These are phyloP conservation scores for Corvus cornix DNA, from an alignment of 2,113 vertebrate genomes.

Conservation along the genomic window DNA sequence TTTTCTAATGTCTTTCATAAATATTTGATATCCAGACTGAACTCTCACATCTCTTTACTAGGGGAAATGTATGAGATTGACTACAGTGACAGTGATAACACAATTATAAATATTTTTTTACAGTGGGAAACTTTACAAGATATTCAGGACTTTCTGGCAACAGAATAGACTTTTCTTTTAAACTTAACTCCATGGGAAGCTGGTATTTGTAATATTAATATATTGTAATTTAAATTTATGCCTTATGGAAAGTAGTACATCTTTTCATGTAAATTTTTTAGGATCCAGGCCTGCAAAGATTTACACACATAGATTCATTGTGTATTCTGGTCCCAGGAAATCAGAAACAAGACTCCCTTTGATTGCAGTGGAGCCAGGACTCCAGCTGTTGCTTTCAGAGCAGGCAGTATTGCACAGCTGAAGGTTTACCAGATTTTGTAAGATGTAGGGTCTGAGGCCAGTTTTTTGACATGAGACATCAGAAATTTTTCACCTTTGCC, in stretches of 20 bases:
- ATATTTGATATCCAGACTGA: neutral
- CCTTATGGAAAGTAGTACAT: neutral
- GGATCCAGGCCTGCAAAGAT: neutral
- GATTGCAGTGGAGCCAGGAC: neutral
- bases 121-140: neutral
- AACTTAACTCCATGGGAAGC: neutral
- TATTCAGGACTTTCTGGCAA: neutral
- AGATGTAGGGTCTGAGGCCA: neutral
- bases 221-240: neutral
- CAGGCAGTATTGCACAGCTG: neutral
- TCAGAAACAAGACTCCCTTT: constrained; percentile 1
- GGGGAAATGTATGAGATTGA: neutral
- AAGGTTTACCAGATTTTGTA: neutral
- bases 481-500: neutral
- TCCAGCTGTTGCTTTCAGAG: neutral
- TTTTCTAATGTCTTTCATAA: neutral
- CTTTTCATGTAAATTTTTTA: neutral
- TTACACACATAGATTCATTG: neutral
- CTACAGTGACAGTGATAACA: neutral
- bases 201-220: neutral
- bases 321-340: neutral
- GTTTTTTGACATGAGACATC: neutral
- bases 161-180: neutral
- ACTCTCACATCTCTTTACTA: neutral
- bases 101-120: neutral